These are phyloP conservation scores for Athalia rosae DNA, from an alignment of 2,888 invertebrate species.

Conservation along the genomic window DNA sequence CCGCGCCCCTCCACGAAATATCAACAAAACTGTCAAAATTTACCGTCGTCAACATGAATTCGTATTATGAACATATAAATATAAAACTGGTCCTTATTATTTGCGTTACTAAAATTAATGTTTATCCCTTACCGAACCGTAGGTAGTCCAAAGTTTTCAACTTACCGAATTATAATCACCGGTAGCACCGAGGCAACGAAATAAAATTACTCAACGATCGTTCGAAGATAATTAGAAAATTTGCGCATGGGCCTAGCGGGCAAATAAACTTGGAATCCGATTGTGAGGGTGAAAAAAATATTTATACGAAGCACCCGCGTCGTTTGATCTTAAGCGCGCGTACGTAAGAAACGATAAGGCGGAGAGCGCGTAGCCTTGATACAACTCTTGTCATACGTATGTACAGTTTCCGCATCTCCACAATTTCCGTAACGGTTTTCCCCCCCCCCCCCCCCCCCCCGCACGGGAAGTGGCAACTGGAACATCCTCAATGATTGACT, in stretches of 20 bases:
- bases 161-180: not conserved
- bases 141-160: not conserved
- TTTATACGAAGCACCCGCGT: no score
- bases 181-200: not conserved
- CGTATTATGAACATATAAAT: not conserved
- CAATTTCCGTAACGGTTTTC: not conserved
- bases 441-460: not conserved
- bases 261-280: no score
- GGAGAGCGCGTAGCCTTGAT: not conserved
- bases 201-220: constrained; percentile 4
- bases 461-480: constrained; percentile 9
- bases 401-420: not conserved
- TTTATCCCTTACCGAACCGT: not conserved
- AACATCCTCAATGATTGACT: constrained; percentile 41
- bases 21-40: constrained; percentile 27
- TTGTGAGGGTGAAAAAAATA: no score
- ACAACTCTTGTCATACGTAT: not conserved
- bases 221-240: constrained; percentile 21
- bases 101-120: constrained; percentile 16
- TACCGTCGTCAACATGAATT: not conserved
- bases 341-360: no score
- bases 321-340: no score
- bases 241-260: no score
- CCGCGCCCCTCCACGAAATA: constrained; percentile 1
- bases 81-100: not conserved